Conservation (phyloP, 2,113 vertebrate species). For the Gila orcuttii region DNA sequence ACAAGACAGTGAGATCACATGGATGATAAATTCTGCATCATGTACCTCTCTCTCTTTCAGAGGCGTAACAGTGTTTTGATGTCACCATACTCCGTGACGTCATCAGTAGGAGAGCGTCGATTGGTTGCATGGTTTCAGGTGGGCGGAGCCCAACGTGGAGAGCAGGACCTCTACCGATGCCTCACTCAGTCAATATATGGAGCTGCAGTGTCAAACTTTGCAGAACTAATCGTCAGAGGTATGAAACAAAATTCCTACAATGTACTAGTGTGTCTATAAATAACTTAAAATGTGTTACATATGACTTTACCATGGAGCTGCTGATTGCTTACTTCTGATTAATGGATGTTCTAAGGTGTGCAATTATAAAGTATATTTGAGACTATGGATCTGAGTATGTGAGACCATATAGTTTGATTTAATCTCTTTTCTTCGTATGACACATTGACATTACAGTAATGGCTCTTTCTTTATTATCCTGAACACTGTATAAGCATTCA, state of each 20-base stretch:
- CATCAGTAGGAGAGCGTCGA: slow-evolving; percentile 83
- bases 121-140: slow-evolving; percentile 90
- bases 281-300: background rate
- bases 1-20: background rate
- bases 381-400: no score
- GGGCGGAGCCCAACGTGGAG: slow-evolving; percentile 75
- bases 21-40: background rate
- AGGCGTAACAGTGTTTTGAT: slow-evolving; percentile 82
- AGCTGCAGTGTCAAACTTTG: slow-evolving; percentile 92
- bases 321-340: no score
- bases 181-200: slow-evolving; percentile 86
- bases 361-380: no score
- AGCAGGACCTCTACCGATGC: slow-evolving; percentile 93
- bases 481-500: no score
- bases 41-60: slow-evolving; percentile 64
- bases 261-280: background rate
- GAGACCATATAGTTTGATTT: no score
- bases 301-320: no score
- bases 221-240: slow-evolving; percentile 95
- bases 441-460: no score
- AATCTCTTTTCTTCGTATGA: no score
- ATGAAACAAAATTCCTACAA: background rate
- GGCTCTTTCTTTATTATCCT: no score
- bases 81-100: slow-evolving; percentile 59
- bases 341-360: no score